Conservation (phyloP, 2,113 vertebrate species). For the Chamaetylas fuelleborni region DNA sequence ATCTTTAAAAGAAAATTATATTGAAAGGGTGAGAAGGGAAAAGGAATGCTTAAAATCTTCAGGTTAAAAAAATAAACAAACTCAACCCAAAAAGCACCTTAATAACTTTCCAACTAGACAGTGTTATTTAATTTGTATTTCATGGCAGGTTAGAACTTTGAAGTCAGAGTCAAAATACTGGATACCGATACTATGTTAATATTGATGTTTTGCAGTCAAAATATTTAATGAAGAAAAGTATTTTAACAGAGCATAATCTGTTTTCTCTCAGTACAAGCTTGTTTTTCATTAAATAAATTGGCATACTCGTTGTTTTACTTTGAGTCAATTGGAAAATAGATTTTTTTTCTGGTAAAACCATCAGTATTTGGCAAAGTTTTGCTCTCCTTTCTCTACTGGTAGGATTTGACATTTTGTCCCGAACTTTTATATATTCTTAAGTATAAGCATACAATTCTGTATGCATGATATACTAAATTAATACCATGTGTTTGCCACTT, state of each 20-base stretch:
- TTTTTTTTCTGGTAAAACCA: neutral
- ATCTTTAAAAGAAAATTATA: neutral
- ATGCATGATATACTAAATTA: neutral
- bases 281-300: neutral
- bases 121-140: neutral
- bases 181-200: neutral
- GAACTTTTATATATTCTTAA: neutral
- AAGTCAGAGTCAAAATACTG: neutral
- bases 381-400: neutral
- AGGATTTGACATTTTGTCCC: neutral
- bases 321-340: neutral
- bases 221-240: neutral
- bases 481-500: neutral
- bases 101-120: neutral
- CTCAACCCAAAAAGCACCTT: accelerated
- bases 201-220: neutral
- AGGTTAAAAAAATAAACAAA: neutral
- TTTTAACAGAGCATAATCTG: neutral
- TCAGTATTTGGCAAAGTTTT: neutral
- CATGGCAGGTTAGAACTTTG: neutral
- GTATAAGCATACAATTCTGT: neutral
- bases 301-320: neutral
- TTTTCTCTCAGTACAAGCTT: accelerated
- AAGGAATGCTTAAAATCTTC: neutral
- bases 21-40: neutral